Evolutionary conservation across 2,797 vertebrate genomes (phyloP).

Genomic region (Argyrosomus regius): DNA sequence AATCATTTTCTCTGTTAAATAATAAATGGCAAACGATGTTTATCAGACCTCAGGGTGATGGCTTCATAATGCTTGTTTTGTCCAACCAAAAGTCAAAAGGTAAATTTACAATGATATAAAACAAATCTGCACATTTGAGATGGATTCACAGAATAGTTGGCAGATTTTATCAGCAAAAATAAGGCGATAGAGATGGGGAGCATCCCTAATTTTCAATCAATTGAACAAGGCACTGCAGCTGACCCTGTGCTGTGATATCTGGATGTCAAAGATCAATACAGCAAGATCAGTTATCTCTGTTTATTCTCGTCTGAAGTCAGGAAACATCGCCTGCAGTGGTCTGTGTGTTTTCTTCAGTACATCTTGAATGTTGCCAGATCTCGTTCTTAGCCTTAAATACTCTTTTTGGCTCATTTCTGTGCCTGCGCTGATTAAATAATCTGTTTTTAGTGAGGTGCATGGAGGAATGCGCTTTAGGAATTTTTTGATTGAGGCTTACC

Average conservation of each 20-base stretch:
- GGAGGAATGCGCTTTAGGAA: conserved; percentile 73
- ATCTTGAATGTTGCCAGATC: conserved; percentile 50
- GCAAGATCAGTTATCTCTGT: not conserved
- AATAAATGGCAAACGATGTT: no score
- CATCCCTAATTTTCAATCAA: not conserved
- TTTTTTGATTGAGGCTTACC: conserved; percentile 80
- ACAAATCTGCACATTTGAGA: not conserved
- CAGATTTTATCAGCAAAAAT: not conserved
- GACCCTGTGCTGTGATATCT: conserved; percentile 1
- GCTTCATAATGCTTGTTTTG: not conserved
- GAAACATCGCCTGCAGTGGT: not conserved
- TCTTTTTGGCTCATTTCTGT: conserved; percentile 66
- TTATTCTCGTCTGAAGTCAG: conserved; percentile 1
- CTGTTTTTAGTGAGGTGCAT: conserved; percentile 58
- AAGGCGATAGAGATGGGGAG: not conserved
- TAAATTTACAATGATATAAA: not conserved
- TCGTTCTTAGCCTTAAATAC: conserved; percentile 60
- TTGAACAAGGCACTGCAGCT: not conserved
- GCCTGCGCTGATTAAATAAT: conserved; percentile 72
- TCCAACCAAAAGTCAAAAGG: not conserved
- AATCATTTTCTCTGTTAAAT: no score
- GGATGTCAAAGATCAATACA: conserved; percentile 10
- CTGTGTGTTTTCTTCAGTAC: not conserved
- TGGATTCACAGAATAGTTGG: not conserved
- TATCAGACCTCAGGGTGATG: no score